Evolutionary conservation across 1,140 invertebrate genomes (phyloP).

Genomic region (Drosophila paulistorum): DNA sequence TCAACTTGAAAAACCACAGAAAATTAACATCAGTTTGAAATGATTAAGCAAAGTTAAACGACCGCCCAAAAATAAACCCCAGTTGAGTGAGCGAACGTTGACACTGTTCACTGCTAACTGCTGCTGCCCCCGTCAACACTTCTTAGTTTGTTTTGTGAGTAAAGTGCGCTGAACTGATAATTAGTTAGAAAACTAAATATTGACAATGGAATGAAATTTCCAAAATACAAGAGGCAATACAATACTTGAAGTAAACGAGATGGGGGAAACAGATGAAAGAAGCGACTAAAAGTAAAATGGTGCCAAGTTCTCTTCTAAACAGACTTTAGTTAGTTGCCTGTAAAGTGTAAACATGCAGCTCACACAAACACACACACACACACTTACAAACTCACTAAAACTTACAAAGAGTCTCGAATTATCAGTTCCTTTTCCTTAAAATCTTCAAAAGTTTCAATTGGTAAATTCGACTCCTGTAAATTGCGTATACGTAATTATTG

Average conservation of each 20-base stretch:
- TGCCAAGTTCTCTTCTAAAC: not conserved
- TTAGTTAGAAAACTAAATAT: constrained; percentile 80
- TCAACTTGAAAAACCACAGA: constrained; percentile 1
- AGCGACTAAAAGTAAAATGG: not conserved
- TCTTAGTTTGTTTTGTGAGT: not conserved
- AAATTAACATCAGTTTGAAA: constrained; percentile 6
- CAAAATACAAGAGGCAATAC: constrained; percentile 22
- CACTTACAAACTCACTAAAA: not conserved
- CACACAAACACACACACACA: constrained; percentile 20
- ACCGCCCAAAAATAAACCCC: constrained; percentile 40
- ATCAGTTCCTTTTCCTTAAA: not conserved
- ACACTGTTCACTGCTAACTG: constrained; percentile 40
- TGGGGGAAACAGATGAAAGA: constrained; percentile 4
- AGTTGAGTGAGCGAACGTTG: constrained; percentile 50
- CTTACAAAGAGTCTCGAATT: not conserved
- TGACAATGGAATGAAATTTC: constrained; percentile 54
- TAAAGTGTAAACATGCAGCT: constrained; percentile 31
- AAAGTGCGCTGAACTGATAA: constrained; percentile 80
- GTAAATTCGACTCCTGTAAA: too few species aligned
- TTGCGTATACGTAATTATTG: too few species aligned
- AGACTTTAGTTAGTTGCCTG: not conserved
- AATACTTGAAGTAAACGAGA: not conserved
- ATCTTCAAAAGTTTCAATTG: too few species aligned
- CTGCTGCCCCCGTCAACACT: constrained; percentile 41
- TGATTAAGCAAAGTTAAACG: constrained; percentile 74